Evolutionary conservation across 2,797 vertebrate genomes (phyloP), one percentile per base, ranked within the genome.

Genomic region (Xiphorhynchus erythropygius): DNA sequence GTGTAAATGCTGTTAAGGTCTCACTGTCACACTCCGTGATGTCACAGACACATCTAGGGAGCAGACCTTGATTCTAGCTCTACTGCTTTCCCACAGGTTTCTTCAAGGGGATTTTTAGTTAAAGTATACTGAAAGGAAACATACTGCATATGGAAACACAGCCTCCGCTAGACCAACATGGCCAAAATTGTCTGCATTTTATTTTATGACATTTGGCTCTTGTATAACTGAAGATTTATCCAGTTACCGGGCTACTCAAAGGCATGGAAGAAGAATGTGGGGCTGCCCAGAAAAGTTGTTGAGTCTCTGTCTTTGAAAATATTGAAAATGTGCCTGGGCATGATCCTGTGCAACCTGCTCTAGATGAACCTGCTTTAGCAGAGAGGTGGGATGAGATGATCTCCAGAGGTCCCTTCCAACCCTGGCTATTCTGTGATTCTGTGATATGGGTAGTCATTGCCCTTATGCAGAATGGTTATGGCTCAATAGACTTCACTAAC

Each of bases 81-180:
- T 57, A 3, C 23, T 75, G 10, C 7, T 39, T 53, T 75, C 21
- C 18, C 11, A 17, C 5, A 49, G 25, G 14, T n/a, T 56, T 27
- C 52, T 59, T 12, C 33, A 83, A 84, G 7, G 10, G 4, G 0
- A 0, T 14, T 77, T 87, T 69, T 42, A 32, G 27, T 53, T 68
- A 74, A 60, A 67, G 11, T 19, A 16, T 7, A 4, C 13, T 70
- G 46, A 74, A 75, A 30, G 33, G 25, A 83, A 83, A 41, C 5
- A 9, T 18, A 8, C 21, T 67, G 10, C 47, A 16, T 1, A 1
- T 55, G 49, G 46, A 56, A 89, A 63, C 6, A 37, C 0, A 0
- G 7, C 19, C 24, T 57, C 8, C 24, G 7, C 41, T 75, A 41
- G 46, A 47, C 11, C 0, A 0, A 7, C 46, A n/a, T 4, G 18